phyloP scores from a whole-genome alignment of 1,140 invertebrate species.

The Neuroterus valhalla region DNA sequence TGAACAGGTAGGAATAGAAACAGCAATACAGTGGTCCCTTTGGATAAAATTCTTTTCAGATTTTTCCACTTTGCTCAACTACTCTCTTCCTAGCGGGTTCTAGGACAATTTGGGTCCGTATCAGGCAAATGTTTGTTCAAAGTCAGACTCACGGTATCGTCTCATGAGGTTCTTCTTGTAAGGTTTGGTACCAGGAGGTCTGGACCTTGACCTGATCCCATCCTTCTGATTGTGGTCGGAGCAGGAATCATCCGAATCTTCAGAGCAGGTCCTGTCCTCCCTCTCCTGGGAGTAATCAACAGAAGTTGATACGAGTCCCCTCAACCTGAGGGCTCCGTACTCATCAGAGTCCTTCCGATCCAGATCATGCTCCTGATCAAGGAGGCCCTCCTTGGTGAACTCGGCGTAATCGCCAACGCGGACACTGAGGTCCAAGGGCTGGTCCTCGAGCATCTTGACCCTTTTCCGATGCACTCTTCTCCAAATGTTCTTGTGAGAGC shows the following conservation, averaged over 20 bases:
- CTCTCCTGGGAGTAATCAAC: slow-evolving; percentile 67
- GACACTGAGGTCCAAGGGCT: slow-evolving; percentile 71
- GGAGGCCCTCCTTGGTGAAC: slow-evolving; percentile 40
- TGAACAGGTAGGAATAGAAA: too few relatives aligned
- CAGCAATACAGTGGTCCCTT: too few relatives aligned
- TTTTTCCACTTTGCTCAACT: neutral
- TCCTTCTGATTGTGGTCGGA: slow-evolving; percentile 73
- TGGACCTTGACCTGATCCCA: slow-evolving; percentile 60
- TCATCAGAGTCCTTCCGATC: slow-evolving; percentile 49
- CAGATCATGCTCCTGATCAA: slow-evolving; percentile 31
- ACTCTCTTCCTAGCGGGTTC: too few relatives aligned
- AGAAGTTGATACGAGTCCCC: slow-evolving; percentile 47
- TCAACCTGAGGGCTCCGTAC: slow-evolving; percentile 58
- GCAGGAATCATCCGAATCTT: slow-evolving; percentile 85
- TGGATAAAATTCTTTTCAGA: neutral
- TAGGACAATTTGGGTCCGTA: too few relatives aligned
- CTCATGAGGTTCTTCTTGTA: slow-evolving; percentile 93
- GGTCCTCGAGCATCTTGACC: slow-evolving; percentile 69
- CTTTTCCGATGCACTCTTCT: slow-evolving; percentile 22
- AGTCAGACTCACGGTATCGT: slow-evolving; percentile 88
- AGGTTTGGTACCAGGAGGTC: slow-evolving; percentile 80
- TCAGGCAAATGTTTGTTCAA: neutral
- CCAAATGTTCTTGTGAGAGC: slow-evolving; percentile 23
- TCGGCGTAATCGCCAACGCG: slow-evolving; percentile 69
- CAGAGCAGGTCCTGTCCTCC: slow-evolving; percentile 79